Conservation (phyloP, 1,140 invertebrate genomes). For the Maconellicoccus hirsutus region DNA sequence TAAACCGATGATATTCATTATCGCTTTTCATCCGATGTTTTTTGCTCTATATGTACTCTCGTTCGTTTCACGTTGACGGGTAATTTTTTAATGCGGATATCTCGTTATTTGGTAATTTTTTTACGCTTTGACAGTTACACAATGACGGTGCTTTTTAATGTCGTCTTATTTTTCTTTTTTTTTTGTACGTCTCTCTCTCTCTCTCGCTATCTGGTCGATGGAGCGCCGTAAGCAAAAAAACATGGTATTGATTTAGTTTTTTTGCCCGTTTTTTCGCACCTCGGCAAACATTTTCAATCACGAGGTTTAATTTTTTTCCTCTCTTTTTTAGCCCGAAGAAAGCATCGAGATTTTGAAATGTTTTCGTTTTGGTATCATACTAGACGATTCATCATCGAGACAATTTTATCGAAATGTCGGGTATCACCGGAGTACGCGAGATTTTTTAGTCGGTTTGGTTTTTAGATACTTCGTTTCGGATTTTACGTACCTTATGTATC, state of each 20-base stretch:
- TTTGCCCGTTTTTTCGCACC: neutral
- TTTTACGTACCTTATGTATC: no score
- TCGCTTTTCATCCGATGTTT: neutral
- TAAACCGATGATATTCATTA: neutral
- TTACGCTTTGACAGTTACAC: neutral
- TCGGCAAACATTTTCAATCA: neutral
- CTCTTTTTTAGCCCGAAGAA: no score
- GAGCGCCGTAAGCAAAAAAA: neutral
- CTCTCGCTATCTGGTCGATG: no score
- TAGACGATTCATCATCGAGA: no score
- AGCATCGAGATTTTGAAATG: no score
- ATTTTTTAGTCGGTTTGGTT: no score
- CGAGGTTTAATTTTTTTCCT: neutral
- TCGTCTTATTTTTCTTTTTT: neutral
- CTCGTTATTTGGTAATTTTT: neutral
- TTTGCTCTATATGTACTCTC: neutral
- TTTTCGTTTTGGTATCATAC: no score
- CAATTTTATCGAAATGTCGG: no score
- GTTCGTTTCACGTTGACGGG: neutral
- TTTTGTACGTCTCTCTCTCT: no score
- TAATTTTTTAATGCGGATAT: neutral
- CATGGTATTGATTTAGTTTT: neutral
- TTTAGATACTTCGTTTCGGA: no score
- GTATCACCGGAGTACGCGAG: no score
- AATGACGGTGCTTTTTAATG: neutral